Percentiles rank a stretch among this genome's conserved stretches.
These are phyloP conservation scores for Tethya wilhelma DNA, from an alignment of 37 sponge, comb jelly and placozoan species.

Conservation along the genomic window DNA sequence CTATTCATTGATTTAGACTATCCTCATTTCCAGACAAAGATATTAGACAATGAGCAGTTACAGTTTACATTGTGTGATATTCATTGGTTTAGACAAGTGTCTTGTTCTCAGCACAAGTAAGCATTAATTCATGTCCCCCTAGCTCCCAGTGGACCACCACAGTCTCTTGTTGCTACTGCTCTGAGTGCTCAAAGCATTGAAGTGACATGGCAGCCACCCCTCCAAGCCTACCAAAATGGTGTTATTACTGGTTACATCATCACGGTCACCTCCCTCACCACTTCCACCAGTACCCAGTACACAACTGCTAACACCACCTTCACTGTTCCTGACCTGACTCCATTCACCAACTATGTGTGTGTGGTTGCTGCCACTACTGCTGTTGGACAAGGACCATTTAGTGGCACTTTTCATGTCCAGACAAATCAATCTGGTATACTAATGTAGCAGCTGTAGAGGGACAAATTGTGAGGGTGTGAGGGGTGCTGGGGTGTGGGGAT, in stretches of 20 bases:
- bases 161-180: neutral
- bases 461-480: too few species aligned
- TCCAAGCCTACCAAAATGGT: neutral
- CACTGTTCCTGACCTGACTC: slow-evolving; percentile 11
- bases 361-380: slow-evolving; percentile 46
- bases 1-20: too few species aligned
- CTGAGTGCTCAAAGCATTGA: neutral
- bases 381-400: slow-evolving; percentile 22
- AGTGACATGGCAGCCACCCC: slow-evolving; percentile 14
- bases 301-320: neutral
- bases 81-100: too few species aligned
- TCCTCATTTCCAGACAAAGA: too few species aligned
- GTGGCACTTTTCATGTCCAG: neutral
- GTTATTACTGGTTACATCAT: slow-evolving; percentile 8
- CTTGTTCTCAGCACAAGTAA: too few species aligned
- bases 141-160: slow-evolving; percentile 14
- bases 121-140: neutral
- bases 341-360: slow-evolving; percentile 37
- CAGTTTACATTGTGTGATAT: neutral
- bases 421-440: slow-evolving; percentile 40
- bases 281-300: neutral
- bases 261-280: neutral
- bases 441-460: too few species aligned
- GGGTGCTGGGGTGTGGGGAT: too few species aligned
- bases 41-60: too few species aligned